Conservation (phyloP, 1,140 invertebrate species). For the Trissolcus basalis region DNA sequence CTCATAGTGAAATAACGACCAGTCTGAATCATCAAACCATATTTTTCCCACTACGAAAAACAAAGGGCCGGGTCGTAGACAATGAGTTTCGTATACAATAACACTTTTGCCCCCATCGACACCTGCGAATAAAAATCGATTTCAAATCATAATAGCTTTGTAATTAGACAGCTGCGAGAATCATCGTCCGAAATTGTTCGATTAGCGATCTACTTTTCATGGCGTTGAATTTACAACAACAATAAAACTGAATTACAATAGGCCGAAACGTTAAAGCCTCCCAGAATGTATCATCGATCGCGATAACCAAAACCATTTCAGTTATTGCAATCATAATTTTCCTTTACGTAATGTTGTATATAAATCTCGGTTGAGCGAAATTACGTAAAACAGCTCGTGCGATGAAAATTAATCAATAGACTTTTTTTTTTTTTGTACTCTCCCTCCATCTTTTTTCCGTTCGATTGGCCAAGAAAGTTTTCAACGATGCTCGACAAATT, state of each 20-base stretch:
- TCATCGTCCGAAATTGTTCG: slow-evolving; percentile 33
- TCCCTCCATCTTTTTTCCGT: not conserved
- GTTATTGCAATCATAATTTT: slow-evolving; percentile 43
- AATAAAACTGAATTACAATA: slow-evolving; percentile 35
- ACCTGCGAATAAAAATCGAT: slow-evolving; percentile 18
- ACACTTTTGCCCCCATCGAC: slow-evolving; percentile 3
- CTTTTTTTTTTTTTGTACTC: slow-evolving; percentile 8
- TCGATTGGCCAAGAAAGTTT: too few species aligned
- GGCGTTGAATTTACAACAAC: slow-evolving; percentile 27
- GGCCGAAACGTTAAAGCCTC: slow-evolving; percentile 14
- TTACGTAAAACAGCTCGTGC: slow-evolving; percentile 17
- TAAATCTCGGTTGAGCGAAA: slow-evolving; percentile 13
- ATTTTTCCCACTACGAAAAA: slow-evolving; percentile 5
- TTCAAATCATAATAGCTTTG: slow-evolving; percentile 13
- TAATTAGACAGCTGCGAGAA: slow-evolving; percentile 33
- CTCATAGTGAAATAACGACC: not conserved
- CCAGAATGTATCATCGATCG: slow-evolving; percentile 32
- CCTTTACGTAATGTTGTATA: slow-evolving; percentile 25
- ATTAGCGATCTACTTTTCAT: slow-evolving; percentile 31
- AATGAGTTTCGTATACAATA: slow-evolving; percentile 14
- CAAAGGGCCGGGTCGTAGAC: not conserved
- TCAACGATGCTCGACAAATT: slow-evolving; percentile 27
- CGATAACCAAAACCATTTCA: slow-evolving; percentile 44
- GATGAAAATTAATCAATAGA: slow-evolving; percentile 30
- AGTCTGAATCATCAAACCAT: not conserved